A percentile compares a stretch with the other conserved stretches of the same genome.
Conservation (phyloP, 2,113 vertebrate species). For the Symphodus melops region DNA sequence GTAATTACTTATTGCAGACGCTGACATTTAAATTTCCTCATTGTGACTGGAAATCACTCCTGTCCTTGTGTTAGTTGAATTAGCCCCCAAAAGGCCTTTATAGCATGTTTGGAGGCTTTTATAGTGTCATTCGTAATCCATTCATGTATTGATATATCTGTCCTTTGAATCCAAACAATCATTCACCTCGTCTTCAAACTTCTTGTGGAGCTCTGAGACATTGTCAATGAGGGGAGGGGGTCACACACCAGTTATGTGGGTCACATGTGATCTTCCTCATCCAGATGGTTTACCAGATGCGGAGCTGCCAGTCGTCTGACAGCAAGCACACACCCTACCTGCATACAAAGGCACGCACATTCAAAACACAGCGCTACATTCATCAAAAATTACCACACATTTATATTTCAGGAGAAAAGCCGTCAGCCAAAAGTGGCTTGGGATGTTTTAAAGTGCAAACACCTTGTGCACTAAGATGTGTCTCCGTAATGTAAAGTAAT, state of each 20-base stretch:
- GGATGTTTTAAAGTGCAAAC: constrained; percentile 22
- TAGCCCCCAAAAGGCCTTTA: too few species aligned
- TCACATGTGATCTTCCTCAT: constrained; percentile 68
- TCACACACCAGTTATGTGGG: constrained; percentile 68
- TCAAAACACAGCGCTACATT: constrained; percentile 40
- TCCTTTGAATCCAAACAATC: background rate
- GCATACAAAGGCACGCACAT: constrained; percentile 62
- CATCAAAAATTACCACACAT: constrained; percentile 28
- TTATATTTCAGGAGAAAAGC: background rate
- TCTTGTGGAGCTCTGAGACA: background rate
- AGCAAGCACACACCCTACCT: constrained; percentile 48
- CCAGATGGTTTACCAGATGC: constrained; percentile 80
- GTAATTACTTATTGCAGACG: too few species aligned
- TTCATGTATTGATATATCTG: background rate
- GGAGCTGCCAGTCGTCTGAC: constrained; percentile 68
- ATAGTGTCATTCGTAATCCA: background rate
- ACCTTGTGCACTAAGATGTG: constrained; percentile 24
- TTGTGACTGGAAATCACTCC: too few species aligned
- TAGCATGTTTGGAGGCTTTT: too few species aligned
- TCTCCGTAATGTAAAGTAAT: constrained; percentile 33
- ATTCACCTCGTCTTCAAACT: constrained; percentile 2
- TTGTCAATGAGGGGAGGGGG: constrained; percentile 46
- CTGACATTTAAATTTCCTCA: too few species aligned
- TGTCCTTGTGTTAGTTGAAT: too few species aligned
- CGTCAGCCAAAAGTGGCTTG: background rate